phyloP scores from a whole-genome alignment of 2,888 invertebrate genomes.

The Netelia fuscicornis region DNA sequence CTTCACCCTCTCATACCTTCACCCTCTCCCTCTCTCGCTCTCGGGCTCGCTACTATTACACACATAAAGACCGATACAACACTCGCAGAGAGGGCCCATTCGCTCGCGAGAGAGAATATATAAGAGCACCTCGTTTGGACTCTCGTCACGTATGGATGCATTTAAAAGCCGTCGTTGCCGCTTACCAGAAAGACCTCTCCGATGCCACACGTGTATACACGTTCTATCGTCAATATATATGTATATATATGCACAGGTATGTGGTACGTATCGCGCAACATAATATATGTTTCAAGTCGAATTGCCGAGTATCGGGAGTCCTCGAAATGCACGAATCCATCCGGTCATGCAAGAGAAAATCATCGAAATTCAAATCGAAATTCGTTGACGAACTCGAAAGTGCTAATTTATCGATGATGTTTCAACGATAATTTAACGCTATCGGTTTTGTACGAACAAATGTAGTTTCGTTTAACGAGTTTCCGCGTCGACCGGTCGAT shows the following conservation, averaged over 20 bases:
- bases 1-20: background rate
- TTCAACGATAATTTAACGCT: background rate
- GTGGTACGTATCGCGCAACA: background rate
- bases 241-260: background rate
- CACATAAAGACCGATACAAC: slow-evolving; percentile 18
- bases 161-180: slow-evolving; percentile 67
- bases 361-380: background rate
- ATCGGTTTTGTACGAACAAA: background rate
- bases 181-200: slow-evolving; percentile 37
- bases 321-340: background rate
- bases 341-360: background rate
- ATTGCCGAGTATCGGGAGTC: background rate
- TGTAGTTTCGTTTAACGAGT: background rate
- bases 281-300: background rate
- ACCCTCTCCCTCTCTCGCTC: slow-evolving; percentile 1
- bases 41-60: background rate
- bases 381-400: background rate
- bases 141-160: slow-evolving; percentile 68
- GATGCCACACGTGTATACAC: background rate
- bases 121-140: slow-evolving; percentile 50
- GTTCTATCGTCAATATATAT: background rate
- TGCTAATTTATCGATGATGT: background rate
- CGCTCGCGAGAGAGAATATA: background rate
- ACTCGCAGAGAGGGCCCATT: background rate
- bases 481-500: background rate